These are phyloP conservation scores for Nephotettix cincticeps DNA, from an alignment of 1,140 invertebrate genomes.

Conservation along the genomic window DNA sequence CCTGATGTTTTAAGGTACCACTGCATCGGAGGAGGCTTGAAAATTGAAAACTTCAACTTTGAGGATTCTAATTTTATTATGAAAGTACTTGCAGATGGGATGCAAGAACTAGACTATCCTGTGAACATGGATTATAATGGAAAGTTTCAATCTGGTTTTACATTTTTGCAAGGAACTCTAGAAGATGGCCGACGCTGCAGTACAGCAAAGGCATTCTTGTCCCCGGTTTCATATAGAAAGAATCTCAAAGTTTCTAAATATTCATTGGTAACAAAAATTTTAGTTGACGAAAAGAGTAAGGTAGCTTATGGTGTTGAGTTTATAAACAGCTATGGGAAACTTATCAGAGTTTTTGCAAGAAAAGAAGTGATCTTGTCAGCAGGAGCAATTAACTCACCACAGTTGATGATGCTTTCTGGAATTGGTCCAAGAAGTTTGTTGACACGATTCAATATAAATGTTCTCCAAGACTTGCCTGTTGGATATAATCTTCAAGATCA, in stretches of 20 bases:
- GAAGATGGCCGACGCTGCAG: slow-evolving; percentile 27
- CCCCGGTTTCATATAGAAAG: slow-evolving; percentile 55
- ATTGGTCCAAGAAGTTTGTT: slow-evolving; percentile 77
- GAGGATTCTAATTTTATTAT: slow-evolving; percentile 81
- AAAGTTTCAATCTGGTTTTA: slow-evolving; percentile 52
- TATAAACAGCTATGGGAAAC: slow-evolving; percentile 47
- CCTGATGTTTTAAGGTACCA: slow-evolving; percentile 59
- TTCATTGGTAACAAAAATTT: slow-evolving; percentile 59
- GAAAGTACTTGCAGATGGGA: slow-evolving; percentile 83
- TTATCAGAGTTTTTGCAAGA: slow-evolving; percentile 50
- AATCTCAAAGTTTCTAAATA: slow-evolving; percentile 63
- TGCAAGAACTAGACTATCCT: slow-evolving; percentile 86
- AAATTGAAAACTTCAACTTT: slow-evolving; percentile 41
- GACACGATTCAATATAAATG: slow-evolving; percentile 61
- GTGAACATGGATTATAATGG: slow-evolving; percentile 82
- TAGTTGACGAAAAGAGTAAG: slow-evolving; percentile 57
- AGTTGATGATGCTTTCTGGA: slow-evolving; percentile 83
- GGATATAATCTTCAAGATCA: slow-evolving; percentile 91
- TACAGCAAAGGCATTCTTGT: slow-evolving; percentile 51
- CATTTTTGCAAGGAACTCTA: slow-evolving; percentile 45
- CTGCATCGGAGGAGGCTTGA: slow-evolving; percentile 58
- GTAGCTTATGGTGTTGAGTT: slow-evolving; percentile 51
- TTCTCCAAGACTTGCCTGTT: slow-evolving; percentile 68
- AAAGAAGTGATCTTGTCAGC: slow-evolving; percentile 69
- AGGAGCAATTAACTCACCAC: slow-evolving; percentile 74